Base-by-base conservation (phyloP, 2,113 vertebrate species). In the Acanthochromis polyacanthus region DNA sequence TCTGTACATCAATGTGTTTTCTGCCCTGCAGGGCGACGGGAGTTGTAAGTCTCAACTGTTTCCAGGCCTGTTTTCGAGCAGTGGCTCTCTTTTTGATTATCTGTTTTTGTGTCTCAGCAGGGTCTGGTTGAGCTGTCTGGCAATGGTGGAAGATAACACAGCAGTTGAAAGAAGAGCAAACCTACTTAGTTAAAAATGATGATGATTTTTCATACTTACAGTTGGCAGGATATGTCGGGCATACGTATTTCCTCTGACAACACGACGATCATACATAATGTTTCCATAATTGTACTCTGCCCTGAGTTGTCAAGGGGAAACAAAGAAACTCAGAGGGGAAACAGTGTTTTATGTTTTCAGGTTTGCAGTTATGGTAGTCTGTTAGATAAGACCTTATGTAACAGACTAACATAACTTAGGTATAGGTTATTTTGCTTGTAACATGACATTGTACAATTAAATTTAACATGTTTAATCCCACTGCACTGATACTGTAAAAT, bases 231-330 rank as follows among this genome's bases (percentile, higher is more conserved):
- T 48, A 0, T 92, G 90, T 1, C 95, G 86, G 2, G 95, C 93
- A 0, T 97, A 95, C 0, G 96, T 97, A 80, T 94, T 97, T 83
- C 98, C 97, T n/a, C 97, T 95, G 83, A 99, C 94, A 74, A 99
- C 96, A 15, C 96, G 95, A 0, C 95, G 88, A 83, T 99, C 98
- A 36, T 95, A 95, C 96, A 97, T 98, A 46, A 99, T 96, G 89
- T 99, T 98, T 75, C 94, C 93, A 51, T 91, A 95, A 15, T 3
- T 83, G 4, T 17, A 1, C 0, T 85, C 74, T 0, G 71, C 71
- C 77, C 97, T 99, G 90, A 5, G 83, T 85, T 32, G 72, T 0
- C 78, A 60, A 59, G 28, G 25, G 25, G 25, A 25, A 30, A 30
- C 30, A 30, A 6, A 61, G 60, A 60, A 67, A 50, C 2, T 40